Base-by-base conservation (phyloP, 2,797 vertebrate species). In the Enteromius radiatus region DNA sequence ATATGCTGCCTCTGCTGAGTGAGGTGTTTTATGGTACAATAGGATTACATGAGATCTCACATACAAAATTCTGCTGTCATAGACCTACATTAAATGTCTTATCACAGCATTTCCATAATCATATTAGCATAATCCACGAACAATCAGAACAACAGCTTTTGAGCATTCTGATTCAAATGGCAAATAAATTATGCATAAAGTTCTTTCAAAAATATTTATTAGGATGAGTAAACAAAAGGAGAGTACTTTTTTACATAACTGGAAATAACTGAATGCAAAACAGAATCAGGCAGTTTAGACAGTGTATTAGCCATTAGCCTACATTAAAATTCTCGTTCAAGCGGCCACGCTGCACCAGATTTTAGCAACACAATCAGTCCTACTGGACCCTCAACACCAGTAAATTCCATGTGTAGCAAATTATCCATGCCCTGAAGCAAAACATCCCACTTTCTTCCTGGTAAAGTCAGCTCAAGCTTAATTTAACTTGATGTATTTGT, bases 141-240 rank as follows among this genome's bases (percentile, higher is more conserved):
- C 70, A 78, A 61, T 28, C 31, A 14, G 75, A 49, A 45, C 31
- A 38, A 41, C 41, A 61, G 31, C 19, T 69, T 75, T 77, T 49
- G 33, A 69, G 19, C 11, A 61, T 38, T 19, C 43, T 4, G 28
- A 49, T 2, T 10, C 7, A 68, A 67, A 23, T 14, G 11, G 10
- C 5, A 81, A 85, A 17, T 3, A 31, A 81, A 52, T 79, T 56
- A 15, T 21, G 2, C 33, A 23, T 64, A 21, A 26, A 49, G 26
- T 17, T 8, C 10, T 68, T 79, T 69, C 28, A 85, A 85, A 83
- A 78, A 70, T 75, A 70, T 84, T 83, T 88, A 86, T 86, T 85
- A 79, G 68, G 47, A 19, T 71, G 23, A 80, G 83, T 56, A 63
- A 65, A 78, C 38, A 73, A 74, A 68, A 74, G 6, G 38, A 0